Evolutionary conservation across 2,888 invertebrate species (phyloP).

Genomic region (Tenthredo livida): DNA sequence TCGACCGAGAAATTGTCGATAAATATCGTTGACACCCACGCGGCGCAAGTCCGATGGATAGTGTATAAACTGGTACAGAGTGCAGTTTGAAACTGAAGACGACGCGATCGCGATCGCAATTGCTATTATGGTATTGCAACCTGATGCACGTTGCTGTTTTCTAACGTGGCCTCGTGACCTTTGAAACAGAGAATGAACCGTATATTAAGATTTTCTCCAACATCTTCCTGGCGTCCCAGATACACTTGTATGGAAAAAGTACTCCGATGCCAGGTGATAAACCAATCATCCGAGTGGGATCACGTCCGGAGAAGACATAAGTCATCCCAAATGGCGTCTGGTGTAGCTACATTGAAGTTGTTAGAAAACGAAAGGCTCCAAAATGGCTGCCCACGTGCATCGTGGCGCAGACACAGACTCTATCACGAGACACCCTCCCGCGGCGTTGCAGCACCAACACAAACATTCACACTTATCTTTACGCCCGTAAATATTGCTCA

Average conservation of each 20-base stretch:
- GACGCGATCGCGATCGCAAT: background rate
- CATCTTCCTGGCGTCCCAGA: background rate
- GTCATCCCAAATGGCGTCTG: constrained; percentile 25
- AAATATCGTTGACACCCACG: constrained; percentile 51
- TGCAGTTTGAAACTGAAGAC: background rate
- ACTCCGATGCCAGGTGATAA: constrained; percentile 3
- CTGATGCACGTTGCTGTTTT: background rate
- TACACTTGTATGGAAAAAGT: constrained; percentile 3
- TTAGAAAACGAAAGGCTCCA: constrained; percentile 30
- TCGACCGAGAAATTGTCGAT: constrained; percentile 49
- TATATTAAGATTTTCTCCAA: background rate
- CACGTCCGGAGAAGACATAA: constrained; percentile 1
- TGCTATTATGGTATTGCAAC: too few relatives aligned
- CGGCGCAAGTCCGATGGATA: background rate
- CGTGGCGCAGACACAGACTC: constrained; percentile 39
- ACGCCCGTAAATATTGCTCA: constrained; percentile 74
- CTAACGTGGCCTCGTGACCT: constrained; percentile 20
- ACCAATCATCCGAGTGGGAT: constrained; percentile 1
- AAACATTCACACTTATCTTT: constrained; percentile 73
- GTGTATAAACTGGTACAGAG: constrained; percentile 13
- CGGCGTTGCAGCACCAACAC: constrained; percentile 59
- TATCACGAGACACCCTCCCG: constrained; percentile 59
- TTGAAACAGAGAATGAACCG: background rate
- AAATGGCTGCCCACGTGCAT: constrained; percentile 50
- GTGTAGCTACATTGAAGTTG: background rate